phyloP scores from a whole-genome alignment of 2,888 invertebrate species.

The Thymelicus sylvestris region DNA sequence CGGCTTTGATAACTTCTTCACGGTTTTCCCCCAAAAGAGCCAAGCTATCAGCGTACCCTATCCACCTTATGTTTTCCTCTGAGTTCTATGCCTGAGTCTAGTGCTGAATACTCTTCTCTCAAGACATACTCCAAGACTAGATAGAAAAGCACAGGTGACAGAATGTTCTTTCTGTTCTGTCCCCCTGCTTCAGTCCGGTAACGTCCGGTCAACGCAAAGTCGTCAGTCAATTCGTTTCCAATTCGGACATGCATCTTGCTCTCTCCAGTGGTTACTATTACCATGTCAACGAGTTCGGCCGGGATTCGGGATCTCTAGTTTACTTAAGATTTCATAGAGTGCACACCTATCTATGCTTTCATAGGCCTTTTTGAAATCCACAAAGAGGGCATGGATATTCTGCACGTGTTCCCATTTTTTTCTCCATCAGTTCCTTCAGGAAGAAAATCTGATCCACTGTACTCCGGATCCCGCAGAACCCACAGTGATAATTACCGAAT shows the following conservation, averaged over 20 bases:
- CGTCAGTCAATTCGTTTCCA: conserved; percentile 22
- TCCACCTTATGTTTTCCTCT: conserved; percentile 8
- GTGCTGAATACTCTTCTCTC: neutral
- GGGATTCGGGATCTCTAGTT: neutral
- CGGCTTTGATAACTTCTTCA: conserved; percentile 7
- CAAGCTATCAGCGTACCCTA: conserved; percentile 8
- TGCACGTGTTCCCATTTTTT: conserved; percentile 41
- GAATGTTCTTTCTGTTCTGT: too few relatives aligned
- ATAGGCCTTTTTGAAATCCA: conserved; percentile 30
- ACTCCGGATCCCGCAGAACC: conserved; percentile 36
- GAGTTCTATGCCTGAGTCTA: conserved; percentile 11
- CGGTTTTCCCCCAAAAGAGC: conserved; percentile 8
- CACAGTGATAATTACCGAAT: conserved; percentile 14
- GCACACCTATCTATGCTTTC: too few relatives aligned
- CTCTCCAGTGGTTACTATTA: neutral
- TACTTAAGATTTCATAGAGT: neutral
- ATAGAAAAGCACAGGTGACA: conserved; percentile 39
- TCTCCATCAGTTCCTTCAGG: conserved; percentile 40
- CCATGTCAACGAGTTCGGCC: neutral
- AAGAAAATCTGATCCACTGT: conserved; percentile 40
- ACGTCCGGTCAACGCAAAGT: conserved; percentile 29
- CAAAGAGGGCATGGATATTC: conserved; percentile 27
- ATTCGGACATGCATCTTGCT: conserved; percentile 4
- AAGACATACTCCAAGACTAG: neutral
- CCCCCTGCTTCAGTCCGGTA: conserved; percentile 32